phyloP scores from a whole-genome alignment of 1,140 invertebrate species.

The Himalopsyche phryganea region DNA sequence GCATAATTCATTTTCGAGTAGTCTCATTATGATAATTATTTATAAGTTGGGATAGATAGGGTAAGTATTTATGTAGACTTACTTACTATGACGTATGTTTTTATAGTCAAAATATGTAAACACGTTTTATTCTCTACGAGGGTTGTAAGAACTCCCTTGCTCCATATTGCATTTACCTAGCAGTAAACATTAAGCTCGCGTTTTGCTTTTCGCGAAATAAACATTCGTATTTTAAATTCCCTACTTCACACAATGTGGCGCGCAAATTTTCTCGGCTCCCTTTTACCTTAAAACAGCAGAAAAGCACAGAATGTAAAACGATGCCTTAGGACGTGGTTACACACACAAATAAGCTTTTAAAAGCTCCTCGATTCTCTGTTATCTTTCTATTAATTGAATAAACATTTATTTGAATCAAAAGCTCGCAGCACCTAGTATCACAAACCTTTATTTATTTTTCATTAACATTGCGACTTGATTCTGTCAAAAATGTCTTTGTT shows the following conservation, averaged over 20 bases:
- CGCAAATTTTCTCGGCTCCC: constrained; percentile 15
- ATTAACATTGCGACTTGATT: background rate
- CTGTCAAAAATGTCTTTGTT: background rate
- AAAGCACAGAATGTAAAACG: too few relatives aligned
- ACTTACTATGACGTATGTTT: too few relatives aligned
- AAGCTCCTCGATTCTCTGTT: background rate
- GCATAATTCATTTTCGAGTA: too few relatives aligned
- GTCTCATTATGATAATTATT: too few relatives aligned
- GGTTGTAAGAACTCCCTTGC: too few relatives aligned
- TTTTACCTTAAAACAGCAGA: background rate
- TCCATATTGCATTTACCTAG: background rate
- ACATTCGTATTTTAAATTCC: constrained; percentile 24
- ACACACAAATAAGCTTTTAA: too few relatives aligned
- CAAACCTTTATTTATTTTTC: background rate
- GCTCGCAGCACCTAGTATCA: background rate
- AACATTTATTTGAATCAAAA: background rate
- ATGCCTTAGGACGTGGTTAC: too few relatives aligned
- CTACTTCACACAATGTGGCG: constrained; percentile 12
- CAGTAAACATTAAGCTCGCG: constrained; percentile 11
- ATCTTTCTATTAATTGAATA: background rate
- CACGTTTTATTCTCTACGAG: too few relatives aligned
- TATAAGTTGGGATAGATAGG: too few relatives aligned
- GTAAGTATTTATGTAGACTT: too few relatives aligned
- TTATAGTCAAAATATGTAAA: too few relatives aligned
- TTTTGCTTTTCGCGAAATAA: constrained; percentile 14